A percentile compares a stretch with the other conserved stretches of the same genome.
Conservation (phyloP, 1,140 invertebrate genomes). For the Trichonephila clavata region DNA sequence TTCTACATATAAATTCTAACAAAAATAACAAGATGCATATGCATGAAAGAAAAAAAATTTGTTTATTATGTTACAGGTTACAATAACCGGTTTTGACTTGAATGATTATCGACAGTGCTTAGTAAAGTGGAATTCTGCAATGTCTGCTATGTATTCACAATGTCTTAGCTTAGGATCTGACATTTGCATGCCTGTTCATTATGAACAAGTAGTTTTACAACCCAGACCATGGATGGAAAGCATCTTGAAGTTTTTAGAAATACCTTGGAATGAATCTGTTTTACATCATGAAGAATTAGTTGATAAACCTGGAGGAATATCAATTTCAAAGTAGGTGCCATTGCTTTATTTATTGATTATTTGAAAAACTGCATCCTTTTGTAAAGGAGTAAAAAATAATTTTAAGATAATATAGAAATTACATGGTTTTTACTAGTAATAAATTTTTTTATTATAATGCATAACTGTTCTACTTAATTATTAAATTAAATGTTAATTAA, state of each 20-base stretch:
- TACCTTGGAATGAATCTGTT: slow-evolving; percentile 97
- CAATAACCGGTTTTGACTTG: slow-evolving; percentile 98
- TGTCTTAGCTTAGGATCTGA: slow-evolving; percentile 91
- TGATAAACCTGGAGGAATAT: slow-evolving; percentile 96
- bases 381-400: no score
- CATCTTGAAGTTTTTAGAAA: slow-evolving; percentile 94
- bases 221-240: slow-evolving; percentile 93
- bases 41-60: background rate
- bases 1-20: no score
- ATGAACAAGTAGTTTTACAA: slow-evolving; percentile 98
- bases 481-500: no score
- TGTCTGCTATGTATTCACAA: slow-evolving; percentile 96
- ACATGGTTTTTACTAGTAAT: no score
- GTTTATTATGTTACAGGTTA: slow-evolving; percentile 86
- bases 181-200: slow-evolving; percentile 93
- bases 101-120: slow-evolving; percentile 95
- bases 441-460: no score
- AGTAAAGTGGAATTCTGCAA: slow-evolving; percentile 97
- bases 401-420: no score
- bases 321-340: slow-evolving; percentile 88
- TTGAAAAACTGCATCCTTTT: no score
- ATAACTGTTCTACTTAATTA: no score
- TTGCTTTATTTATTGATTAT: background rate
- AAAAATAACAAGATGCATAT: no score
- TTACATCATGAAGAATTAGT: slow-evolving; percentile 98